phyloP scores from a whole-genome alignment of 1,140 invertebrate genomes.

The Drosophila neocordata region DNA sequence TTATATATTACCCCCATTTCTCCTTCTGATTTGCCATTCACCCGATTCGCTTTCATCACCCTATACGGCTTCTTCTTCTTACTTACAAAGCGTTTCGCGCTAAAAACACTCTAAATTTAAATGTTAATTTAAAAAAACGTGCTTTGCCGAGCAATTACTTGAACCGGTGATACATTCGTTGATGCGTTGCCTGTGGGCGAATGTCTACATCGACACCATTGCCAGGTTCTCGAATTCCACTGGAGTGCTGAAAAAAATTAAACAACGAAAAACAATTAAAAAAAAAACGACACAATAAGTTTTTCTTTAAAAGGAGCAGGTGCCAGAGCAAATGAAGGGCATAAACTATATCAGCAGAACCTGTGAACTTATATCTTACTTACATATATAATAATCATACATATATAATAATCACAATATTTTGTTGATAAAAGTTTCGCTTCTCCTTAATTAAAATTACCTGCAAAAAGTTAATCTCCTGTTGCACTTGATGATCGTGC shows the following conservation, averaged over 20 bases:
- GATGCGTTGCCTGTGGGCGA: slow-evolving; percentile 1
- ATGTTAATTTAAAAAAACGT: background rate
- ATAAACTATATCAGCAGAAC: background rate
- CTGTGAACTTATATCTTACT: no score
- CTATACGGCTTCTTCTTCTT: slow-evolving; percentile 36
- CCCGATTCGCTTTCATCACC: background rate
- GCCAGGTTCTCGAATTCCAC: background rate
- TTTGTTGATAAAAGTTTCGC: no score
- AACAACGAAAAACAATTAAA: background rate
- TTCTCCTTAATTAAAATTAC: no score
- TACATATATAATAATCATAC: no score
- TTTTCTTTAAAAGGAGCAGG: background rate
- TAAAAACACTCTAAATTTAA: slow-evolving; percentile 16
- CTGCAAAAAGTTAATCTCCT: slow-evolving; percentile 48
- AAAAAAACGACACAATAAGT: no score
- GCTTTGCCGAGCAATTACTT: slow-evolving; percentile 18
- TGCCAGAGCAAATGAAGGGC: no score
- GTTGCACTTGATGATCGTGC: slow-evolving; percentile 45
- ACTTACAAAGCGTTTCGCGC: slow-evolving; percentile 16
- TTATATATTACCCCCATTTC: background rate
- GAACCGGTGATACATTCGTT: slow-evolving; percentile 30
- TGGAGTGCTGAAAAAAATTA: slow-evolving; percentile 10
- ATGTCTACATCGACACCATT: slow-evolving; percentile 6
- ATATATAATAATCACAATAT: no score
- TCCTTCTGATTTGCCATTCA: slow-evolving; percentile 47